Evolutionary conservation across 2,888 invertebrate genomes (phyloP).

Genomic region (Noctua pronuba): DNA sequence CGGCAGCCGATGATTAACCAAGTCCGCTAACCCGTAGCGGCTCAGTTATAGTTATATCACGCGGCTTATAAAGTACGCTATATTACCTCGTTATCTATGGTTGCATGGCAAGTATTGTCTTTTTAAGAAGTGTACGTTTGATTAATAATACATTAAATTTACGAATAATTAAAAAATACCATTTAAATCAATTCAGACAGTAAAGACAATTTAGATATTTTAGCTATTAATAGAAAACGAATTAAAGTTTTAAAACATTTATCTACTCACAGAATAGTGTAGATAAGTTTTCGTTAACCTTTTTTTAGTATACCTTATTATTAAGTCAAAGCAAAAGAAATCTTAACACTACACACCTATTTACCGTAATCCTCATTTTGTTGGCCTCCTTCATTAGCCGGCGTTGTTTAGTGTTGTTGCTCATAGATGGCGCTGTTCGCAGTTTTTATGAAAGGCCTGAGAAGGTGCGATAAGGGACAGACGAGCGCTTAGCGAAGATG

Average conservation of each 20-base stretch:
- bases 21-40: slow-evolving; percentile 9
- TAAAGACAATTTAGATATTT: not conserved
- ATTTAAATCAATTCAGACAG: not conserved
- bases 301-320: not conserved
- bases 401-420: slow-evolving; percentile 3
- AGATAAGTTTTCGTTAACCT: no score
- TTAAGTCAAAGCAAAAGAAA: not conserved
- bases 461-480: slow-evolving; percentile 32
- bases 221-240: not conserved
- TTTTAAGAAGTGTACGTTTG: not conserved
- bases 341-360: not conserved
- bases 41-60: slow-evolving; percentile 27
- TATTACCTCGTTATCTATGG: not conserved
- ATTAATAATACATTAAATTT: not conserved
- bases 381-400: slow-evolving; percentile 8
- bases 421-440: slow-evolving; percentile 35
- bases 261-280: no score
- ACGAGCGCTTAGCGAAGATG: slow-evolving; percentile 3
- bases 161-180: not conserved
- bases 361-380: not conserved
- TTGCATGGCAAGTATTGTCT: not conserved
- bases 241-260: not conserved
- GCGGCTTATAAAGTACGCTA: not conserved
- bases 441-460: slow-evolving; percentile 31
- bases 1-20: slow-evolving; percentile 37